Evolutionary conservation across 2,797 vertebrate genomes (phyloP).

Genomic region (Artibeus lituratus): DNA sequence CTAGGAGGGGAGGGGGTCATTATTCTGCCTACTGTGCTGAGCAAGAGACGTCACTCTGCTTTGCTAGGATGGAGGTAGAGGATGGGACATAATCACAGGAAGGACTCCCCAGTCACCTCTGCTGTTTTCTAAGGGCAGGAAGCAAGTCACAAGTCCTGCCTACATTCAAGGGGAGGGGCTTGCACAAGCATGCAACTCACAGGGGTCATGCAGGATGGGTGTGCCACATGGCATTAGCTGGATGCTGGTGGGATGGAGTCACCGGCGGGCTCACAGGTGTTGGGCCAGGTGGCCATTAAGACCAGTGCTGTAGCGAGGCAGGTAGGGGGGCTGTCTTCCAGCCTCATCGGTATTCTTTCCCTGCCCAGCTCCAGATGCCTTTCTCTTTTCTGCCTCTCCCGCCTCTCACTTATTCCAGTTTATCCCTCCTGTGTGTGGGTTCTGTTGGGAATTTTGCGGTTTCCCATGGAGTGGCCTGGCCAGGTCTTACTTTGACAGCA

Average conservation of each 20-base stretch:
- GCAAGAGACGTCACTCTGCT: not conserved
- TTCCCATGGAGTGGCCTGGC: not conserved
- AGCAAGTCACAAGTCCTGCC: not conserved
- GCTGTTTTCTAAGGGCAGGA: not conserved
- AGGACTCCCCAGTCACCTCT: not conserved
- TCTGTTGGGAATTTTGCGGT: not conserved
- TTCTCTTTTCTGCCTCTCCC: not conserved
- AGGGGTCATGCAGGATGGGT: fast-evolving
- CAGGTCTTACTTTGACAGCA: not conserved
- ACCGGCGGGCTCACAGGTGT: not conserved
- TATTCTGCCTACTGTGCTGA: not conserved
- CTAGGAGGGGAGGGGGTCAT: not conserved
- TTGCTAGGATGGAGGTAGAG: not conserved
- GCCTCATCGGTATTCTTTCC: not conserved
- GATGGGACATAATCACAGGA: not conserved
- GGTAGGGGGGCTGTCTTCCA: not conserved
- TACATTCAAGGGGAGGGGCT: not conserved
- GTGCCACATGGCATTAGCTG: not conserved
- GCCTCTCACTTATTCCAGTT: not conserved
- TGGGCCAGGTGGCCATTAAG: not conserved
- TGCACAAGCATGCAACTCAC: too few species aligned
- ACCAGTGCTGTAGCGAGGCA: not conserved
- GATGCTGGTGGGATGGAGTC: not conserved
- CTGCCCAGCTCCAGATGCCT: not conserved
- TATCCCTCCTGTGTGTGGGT: not conserved